Evolutionary conservation across 2,113 vertebrate genomes (phyloP).

Genomic region (Ceyx melanurus): DNA sequence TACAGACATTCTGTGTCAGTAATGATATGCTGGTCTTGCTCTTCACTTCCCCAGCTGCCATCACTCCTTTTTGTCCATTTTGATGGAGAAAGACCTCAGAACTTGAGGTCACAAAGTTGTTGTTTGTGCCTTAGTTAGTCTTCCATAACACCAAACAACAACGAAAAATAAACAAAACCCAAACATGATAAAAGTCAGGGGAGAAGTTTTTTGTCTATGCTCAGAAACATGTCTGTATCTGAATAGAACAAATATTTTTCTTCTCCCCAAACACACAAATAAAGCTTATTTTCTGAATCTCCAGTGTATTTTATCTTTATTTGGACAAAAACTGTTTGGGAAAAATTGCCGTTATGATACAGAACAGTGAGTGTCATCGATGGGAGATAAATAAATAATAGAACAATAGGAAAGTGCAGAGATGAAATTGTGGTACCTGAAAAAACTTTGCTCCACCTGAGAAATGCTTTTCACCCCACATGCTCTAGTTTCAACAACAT

Average conservation of each 20-base stretch:
- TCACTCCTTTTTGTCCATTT: slow-evolving; percentile 12
- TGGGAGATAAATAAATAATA: neutral
- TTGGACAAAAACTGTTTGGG: neutral
- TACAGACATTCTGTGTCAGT: neutral
- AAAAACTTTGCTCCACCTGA: neutral
- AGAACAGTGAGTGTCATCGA: neutral
- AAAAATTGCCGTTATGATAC: neutral
- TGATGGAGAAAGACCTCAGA: slow-evolving; percentile 17
- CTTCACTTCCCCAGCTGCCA: neutral
- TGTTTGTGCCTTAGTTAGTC: slow-evolving; percentile 1
- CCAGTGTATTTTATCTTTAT: neutral
- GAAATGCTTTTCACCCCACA: neutral
- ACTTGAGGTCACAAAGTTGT: slow-evolving; percentile 5
- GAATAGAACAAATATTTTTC: neutral
- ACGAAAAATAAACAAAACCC: neutral
- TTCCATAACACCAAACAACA: neutral
- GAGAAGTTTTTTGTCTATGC: neutral
- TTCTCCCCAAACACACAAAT: neutral
- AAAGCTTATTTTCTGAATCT: neutral
- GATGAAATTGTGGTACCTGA: neutral
- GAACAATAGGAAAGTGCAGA: neutral
- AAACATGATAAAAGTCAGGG: neutral
- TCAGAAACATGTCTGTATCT: neutral
- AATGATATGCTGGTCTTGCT: neutral
- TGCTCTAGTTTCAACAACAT: neutral